Evolutionary conservation across 2,113 vertebrate species (phyloP), one percentile per base, ranked within the genome.

Genomic region (Toxostoma redivivum): DNA sequence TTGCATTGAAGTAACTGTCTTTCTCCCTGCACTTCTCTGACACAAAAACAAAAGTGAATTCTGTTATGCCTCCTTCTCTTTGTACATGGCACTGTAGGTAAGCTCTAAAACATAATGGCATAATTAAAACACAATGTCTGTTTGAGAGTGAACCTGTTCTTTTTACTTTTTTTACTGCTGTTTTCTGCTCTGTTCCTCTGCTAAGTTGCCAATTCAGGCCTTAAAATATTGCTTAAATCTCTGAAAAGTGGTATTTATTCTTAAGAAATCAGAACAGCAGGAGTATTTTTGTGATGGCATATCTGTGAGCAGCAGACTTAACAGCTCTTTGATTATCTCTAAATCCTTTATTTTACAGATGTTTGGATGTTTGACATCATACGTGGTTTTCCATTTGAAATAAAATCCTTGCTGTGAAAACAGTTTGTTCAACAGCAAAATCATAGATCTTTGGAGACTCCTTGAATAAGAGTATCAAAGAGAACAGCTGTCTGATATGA

Each of bases 271-370:
- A 82, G 79, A 95, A 81, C 73, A 96, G 64, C 48, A 47, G 80
- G 78, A 91, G 65, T 94, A 73, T 66, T 91, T 72, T 30, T 88
- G 22, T 93, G 25, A 45, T 95, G 89, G 62, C 90, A 60, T 71
- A 96, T 95, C 95, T 97, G 56, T 92, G 69, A 95, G 64, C 90
- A 95, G 87, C 73, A 94, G 77, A 90, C 60, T 90, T 95, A 93
- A 65, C 89, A 79, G 33, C 58, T 53, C 73, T 97, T 96, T 96
- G 64, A 76, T 95, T 81, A 85, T 92, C 72, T 92, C 51, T 66
- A 94, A 81, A 72, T 76, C 62, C 70, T 95, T 95, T 90, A 70
- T 92, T 92, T 96, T 96, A 77, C 38, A 95, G 33, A 88, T 88
- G n/a, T 95, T 95, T 95, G 70, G 33, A 88, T 88, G n/a, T 95